Conservation (phyloP, 2,113 vertebrate genomes). For the Rhynchomys soricoides region DNA sequence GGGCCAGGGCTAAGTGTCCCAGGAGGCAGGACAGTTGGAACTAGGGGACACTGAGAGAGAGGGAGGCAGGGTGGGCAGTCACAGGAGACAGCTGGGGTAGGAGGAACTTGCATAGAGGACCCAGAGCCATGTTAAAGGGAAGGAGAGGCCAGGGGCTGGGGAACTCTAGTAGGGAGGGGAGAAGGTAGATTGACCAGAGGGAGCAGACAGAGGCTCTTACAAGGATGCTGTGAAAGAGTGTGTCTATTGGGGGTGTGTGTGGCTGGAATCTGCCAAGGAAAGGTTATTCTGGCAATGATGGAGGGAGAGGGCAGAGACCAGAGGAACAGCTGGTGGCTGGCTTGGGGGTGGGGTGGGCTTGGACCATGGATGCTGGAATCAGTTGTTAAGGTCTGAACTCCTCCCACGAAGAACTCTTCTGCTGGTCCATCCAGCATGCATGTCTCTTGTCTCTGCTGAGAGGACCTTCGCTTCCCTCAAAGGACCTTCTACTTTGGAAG, state of each 20-base stretch:
- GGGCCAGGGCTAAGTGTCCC: neutral
- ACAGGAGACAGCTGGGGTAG: neutral
- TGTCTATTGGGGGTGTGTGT: neutral
- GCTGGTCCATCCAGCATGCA: neutral
- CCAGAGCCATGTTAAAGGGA: neutral
- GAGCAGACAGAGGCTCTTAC: neutral
- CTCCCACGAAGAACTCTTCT: neutral
- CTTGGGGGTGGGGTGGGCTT: no score
- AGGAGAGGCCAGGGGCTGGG: neutral
- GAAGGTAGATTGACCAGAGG: neutral
- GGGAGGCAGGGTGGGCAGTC: neutral
- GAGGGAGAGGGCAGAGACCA: no score
- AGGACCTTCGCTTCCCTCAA: neutral
- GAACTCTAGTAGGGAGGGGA: neutral
- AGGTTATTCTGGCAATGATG: neutral
- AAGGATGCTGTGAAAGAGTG: neutral
- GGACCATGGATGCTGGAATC: neutral
- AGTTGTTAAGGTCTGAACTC: neutral
- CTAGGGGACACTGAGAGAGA: neutral
- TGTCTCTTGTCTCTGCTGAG: neutral
- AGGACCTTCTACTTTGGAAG: neutral
- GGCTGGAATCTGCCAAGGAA: neutral
- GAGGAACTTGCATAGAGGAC: neutral
- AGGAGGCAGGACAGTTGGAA: neutral
- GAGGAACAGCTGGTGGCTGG: neutral